A percentile compares a stretch with the other conserved stretches of the same genome.
These are phyloP conservation scores for Melanostigma gelatinosum DNA, from an alignment of 2,113 vertebrate genomes.

Conservation along the genomic window DNA sequence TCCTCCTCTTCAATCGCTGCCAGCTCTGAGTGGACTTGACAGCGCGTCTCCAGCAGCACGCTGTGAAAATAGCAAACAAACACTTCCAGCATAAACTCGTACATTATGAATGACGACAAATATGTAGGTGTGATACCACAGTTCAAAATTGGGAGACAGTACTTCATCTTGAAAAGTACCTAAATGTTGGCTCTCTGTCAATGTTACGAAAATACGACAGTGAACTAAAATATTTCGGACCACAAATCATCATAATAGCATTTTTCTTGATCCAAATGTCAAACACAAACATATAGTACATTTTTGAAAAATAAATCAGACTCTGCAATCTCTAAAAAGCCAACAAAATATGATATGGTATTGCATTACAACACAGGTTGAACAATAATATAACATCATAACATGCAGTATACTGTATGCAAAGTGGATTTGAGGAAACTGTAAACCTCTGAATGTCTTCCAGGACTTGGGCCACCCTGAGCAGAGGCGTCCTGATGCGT, in stretches of 20 bases:
- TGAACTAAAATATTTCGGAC: background rate
- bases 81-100: background rate
- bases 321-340: background rate
- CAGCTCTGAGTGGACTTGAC: slow-evolving; percentile 91
- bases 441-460: slow-evolving; percentile 88
- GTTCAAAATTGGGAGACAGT: background rate
- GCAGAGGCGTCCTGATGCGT: slow-evolving; percentile 79
- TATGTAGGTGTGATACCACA: background rate
- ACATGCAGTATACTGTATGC: background rate
- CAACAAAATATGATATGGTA: background rate
- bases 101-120: background rate
- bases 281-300: background rate
- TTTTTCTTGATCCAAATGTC: background rate
- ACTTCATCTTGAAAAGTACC: background rate
- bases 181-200: background rate
- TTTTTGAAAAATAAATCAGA: background rate
- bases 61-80: slow-evolving; percentile 73
- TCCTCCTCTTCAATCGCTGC: slow-evolving; percentile 88
- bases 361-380: too few relatives aligned
- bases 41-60: slow-evolving; percentile 83
- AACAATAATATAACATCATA: background rate
- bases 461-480: slow-evolving; percentile 82
- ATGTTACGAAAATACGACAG: background rate
- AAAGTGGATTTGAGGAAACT: background rate
- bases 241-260: background rate